Conservation (phyloP, 2,888 invertebrate species). For the Lucinisca nassula region DNA sequence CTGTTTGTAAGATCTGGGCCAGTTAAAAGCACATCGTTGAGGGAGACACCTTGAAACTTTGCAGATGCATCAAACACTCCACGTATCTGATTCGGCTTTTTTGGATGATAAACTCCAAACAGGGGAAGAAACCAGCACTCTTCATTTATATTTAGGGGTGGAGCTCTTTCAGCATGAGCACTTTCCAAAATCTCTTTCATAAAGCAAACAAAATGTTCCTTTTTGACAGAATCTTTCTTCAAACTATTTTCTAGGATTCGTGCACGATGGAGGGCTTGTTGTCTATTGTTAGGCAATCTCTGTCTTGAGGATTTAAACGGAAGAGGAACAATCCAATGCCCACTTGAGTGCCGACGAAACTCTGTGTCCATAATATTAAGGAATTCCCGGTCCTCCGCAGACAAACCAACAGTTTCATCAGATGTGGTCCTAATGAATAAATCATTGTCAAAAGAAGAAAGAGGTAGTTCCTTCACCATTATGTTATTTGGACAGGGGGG, state of each 20-base stretch:
- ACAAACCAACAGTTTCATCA: neutral
- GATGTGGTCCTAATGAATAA: neutral
- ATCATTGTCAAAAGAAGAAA: neutral
- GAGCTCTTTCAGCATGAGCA: too few relatives aligned
- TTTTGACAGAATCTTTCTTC: constrained; percentile 27
- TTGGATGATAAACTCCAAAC: constrained; percentile 6
- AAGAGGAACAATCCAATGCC: constrained; percentile 33
- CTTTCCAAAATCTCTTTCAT: too few relatives aligned
- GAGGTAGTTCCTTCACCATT: neutral
- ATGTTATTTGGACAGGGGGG: constrained; percentile 34
- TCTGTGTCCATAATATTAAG: constrained; percentile 6
- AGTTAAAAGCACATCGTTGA: constrained; percentile 44
- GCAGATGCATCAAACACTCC: constrained; percentile 44
- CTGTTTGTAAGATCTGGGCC: constrained; percentile 49
- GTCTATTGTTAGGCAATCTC: constrained; percentile 41
- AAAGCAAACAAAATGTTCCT: constrained; percentile 35
- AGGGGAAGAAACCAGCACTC: constrained; percentile 3
- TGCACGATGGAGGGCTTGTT: constrained; percentile 24
- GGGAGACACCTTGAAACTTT: constrained; percentile 27
- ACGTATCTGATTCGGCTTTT: constrained; percentile 12
- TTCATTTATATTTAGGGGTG: too few relatives aligned
- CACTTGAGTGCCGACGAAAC: neutral
- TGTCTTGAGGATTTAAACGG: constrained; percentile 21
- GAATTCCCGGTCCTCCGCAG: constrained; percentile 5
- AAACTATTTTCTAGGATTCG: constrained; percentile 17